A percentile compares a stretch with the other conserved stretches of the same genome.
These are phyloP conservation scores for Apodemia zela DNA, from an alignment of 2,888 invertebrate genomes.

Conservation along the genomic window DNA sequence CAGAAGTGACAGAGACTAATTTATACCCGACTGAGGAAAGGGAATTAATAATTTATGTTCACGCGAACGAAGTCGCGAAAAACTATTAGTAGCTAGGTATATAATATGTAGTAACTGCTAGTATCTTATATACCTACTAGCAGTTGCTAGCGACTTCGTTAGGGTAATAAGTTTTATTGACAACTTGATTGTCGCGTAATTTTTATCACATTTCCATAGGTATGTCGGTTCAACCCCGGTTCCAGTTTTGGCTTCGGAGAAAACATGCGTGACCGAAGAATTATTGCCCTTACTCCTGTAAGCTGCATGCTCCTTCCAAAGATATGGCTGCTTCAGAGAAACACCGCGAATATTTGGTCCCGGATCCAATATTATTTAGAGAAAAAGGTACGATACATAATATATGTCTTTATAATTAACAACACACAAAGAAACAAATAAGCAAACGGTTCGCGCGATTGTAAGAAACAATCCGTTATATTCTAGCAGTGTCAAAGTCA, in stretches of 20 bases:
- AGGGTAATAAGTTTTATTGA: too few relatives aligned
- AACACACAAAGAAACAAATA: neutral
- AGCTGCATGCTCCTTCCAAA: constrained; percentile 85
- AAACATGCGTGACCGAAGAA: constrained; percentile 82
- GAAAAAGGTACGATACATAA: constrained; percentile 53
- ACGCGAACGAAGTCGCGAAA: too few relatives aligned
- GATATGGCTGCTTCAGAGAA: constrained; percentile 84
- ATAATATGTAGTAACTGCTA: too few relatives aligned
- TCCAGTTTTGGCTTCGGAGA: constrained; percentile 87
- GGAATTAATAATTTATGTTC: too few relatives aligned
- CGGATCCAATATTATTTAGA: constrained; percentile 81
- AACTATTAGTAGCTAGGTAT: too few relatives aligned
- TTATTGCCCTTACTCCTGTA: constrained; percentile 82
- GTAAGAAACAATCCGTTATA: too few relatives aligned
- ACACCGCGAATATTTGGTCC: constrained; percentile 83
- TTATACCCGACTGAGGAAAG: too few relatives aligned
- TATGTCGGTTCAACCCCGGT: constrained; percentile 79
- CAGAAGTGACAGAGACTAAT: too few relatives aligned
- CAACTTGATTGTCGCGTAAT: neutral
- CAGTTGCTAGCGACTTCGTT: too few relatives aligned
- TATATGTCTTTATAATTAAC: neutral
- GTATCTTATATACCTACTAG: too few relatives aligned
- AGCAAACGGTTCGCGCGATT: too few relatives aligned
- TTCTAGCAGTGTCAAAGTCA: too few relatives aligned
- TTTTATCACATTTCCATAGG: constrained; percentile 46